Conservation (phyloP, 2,888 invertebrate species). For the Chrysodeixis includens region DNA sequence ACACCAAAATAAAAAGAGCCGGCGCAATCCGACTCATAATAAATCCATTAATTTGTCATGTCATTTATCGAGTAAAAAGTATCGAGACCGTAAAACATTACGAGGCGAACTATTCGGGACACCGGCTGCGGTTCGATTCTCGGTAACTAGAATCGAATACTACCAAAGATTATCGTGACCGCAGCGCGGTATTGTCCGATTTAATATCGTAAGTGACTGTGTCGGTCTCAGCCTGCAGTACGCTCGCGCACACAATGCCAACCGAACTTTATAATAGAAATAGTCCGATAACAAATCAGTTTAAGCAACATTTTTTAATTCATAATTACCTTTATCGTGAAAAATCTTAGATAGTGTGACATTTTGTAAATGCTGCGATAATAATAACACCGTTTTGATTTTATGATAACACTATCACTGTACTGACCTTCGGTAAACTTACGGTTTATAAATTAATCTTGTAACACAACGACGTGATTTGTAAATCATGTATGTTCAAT, state of each 20-base stretch:
- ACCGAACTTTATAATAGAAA: slow-evolving; percentile 15
- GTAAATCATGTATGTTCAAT: slow-evolving; percentile 36
- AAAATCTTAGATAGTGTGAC: slow-evolving; percentile 38
- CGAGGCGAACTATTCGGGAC: slow-evolving; percentile 71
- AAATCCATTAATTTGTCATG: slow-evolving; percentile 90
- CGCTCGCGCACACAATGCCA: slow-evolving; percentile 63
- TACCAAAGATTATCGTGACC: slow-evolving; percentile 81
- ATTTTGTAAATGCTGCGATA: slow-evolving; percentile 40
- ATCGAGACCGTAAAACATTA: slow-evolving; percentile 75
- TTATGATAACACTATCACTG: slow-evolving; percentile 51
- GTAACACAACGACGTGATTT: slow-evolving; percentile 43
- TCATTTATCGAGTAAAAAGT: slow-evolving; percentile 84
- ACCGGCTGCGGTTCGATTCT: slow-evolving; percentile 70
- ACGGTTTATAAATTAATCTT: slow-evolving; percentile 40
- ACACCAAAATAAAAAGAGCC: slow-evolving; percentile 81
- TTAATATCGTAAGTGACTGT: slow-evolving; percentile 83
- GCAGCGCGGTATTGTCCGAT: slow-evolving; percentile 79
- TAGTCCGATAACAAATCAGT: slow-evolving; percentile 37
- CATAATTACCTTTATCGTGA: slow-evolving; percentile 33
- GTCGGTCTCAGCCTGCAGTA: slow-evolving; percentile 66
- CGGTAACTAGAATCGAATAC: slow-evolving; percentile 82
- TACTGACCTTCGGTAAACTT: slow-evolving; percentile 42
- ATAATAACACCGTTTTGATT: slow-evolving; percentile 51
- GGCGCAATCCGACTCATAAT: slow-evolving; percentile 85
- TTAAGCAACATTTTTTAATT: slow-evolving; percentile 27